Percentiles rank a stretch among this genome's conserved stretches.
Conservation (phyloP, 2,113 vertebrate genomes). For the Antennarius striatus region DNA sequence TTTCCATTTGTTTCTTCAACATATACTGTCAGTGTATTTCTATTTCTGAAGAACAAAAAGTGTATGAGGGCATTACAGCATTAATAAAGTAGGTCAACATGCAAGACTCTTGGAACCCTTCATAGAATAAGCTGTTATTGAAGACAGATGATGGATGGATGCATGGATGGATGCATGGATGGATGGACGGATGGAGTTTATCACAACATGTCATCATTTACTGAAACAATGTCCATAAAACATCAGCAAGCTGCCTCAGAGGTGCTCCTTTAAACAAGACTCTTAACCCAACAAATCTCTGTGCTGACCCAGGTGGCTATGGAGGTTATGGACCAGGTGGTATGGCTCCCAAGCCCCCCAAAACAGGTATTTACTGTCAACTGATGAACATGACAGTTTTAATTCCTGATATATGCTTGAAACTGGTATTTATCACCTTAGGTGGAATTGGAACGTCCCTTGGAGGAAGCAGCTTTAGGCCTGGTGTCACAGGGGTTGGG, state of each 20-base stretch:
- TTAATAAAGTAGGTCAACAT: too few species aligned
- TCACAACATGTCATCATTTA: too few species aligned
- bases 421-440: conserved; percentile 6
- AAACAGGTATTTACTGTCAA: conserved; percentile 59
- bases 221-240: too few species aligned
- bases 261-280: too few species aligned
- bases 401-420: neutral
- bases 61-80: too few species aligned
- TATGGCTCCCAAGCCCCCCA: conserved; percentile 64
- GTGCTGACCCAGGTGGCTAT: conserved; percentile 50
- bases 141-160: too few species aligned
- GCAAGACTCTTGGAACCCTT: too few species aligned
- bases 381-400: neutral
- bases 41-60: neutral
- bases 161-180: too few species aligned
- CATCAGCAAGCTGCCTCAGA: too few species aligned
- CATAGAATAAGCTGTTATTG: too few species aligned
- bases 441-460: conserved; percentile 46
- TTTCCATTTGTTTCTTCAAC: neutral
- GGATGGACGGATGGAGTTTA: too few species aligned
- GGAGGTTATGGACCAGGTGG: conserved; percentile 62
- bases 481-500: conserved; percentile 30
- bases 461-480: conserved; percentile 35
- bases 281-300: conserved; percentile 5
- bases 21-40: neutral